Evolutionary conservation across 2,888 invertebrate species (phyloP), one percentile per base, ranked within the genome.

Genomic region (Ernsta delagoae): DNA sequence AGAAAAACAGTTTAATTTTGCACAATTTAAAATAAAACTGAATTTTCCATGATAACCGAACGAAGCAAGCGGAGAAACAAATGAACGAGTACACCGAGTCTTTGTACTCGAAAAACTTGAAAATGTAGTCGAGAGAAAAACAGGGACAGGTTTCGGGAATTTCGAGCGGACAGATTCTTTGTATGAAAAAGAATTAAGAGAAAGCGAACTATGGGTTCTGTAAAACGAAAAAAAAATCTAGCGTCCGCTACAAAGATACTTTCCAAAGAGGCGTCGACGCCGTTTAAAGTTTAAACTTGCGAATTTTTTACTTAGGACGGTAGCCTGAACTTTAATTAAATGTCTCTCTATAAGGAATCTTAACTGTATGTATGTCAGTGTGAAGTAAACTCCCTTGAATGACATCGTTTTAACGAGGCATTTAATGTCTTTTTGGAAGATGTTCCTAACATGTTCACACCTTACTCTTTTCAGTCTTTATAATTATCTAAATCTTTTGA

Each of bases 101-200:
- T 56, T 34, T 36, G 34, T 56, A 56, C n/a, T 56, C 34, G 50
- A 34, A 56, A 56, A 56, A 56, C 56, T 34, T 56, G 50, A n/a
- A 56, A 56, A 56, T 56, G 56, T 24, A 56, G 56, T n/a, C n/a
- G 34, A 36, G 7, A 5, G 11, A 56, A 56, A 56, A 56, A 34
- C 34, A 56, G n/a, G n/a, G n/a, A 36, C 56, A 56, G 34, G 53
- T 63, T 64, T 56, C 31, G 54, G 34, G 12, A 64, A 64, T 45
- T 64, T 64, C 56, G 36, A 56, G 43, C 54, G 31, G 45, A 56
- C 53, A 54, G 53, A 54, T 50, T 54, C 53, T 53, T 54, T 63
- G 63, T 63, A 39, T 60, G 45, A 39, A 54, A 63, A 63, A 63
- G 53, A 63, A 54, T 53, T 54, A 41, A 53, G 24, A 63, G 53